Conservation (phyloP, 2,113 vertebrate genomes). For the Melierax canorus region DNA sequence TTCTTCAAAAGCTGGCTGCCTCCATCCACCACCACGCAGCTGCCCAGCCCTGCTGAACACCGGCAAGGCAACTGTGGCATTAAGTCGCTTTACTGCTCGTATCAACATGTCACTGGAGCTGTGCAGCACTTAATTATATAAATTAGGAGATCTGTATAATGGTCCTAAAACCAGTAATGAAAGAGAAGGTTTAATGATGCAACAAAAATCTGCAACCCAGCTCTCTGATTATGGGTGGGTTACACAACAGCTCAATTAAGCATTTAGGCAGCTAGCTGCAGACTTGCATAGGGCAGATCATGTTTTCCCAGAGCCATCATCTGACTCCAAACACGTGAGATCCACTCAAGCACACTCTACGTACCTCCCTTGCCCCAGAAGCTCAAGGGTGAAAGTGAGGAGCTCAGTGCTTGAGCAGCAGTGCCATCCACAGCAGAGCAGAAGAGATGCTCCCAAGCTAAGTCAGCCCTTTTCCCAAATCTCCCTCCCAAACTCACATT, state of each 20-base stretch:
- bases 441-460: background rate
- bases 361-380: background rate
- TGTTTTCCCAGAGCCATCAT: background rate
- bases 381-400: background rate
- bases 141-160: conserved; percentile 29
- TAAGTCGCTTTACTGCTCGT: background rate
- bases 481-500: background rate
- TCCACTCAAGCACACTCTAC: background rate
- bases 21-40: rapidly evolving
- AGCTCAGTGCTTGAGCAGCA: background rate
- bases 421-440: background rate
- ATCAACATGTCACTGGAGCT: background rate
- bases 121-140: conserved; percentile 4
- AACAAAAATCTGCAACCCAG: conserved; percentile 28
- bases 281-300: background rate
- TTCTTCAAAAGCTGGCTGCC: background rate
- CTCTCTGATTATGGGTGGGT: background rate
- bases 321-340: background rate
- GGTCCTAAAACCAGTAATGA: conserved; percentile 44
- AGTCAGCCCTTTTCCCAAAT: background rate
- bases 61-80: rapidly evolving
- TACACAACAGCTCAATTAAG: background rate
- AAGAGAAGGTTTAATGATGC: conserved; percentile 52
- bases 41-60: background rate
- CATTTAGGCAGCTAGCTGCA: background rate